Evolutionary conservation across 2,888 invertebrate genomes (phyloP), one percentile per base, ranked within the genome.

Genomic region (Agriopis aurantiaria): DNA sequence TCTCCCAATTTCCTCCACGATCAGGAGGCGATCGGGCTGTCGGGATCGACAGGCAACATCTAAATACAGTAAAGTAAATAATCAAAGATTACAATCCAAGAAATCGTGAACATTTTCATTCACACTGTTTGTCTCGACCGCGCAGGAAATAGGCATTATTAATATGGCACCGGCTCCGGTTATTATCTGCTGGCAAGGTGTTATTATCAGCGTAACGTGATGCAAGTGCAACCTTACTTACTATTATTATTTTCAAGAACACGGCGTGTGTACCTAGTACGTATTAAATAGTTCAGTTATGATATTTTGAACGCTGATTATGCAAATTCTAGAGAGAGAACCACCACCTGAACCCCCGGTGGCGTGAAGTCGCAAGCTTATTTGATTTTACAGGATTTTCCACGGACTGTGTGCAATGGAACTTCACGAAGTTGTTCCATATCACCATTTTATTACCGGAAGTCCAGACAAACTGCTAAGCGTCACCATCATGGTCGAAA

Each of bases 171-270:
- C 53, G 12, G 23, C 40, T 53, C 58, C 53, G 12, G 23, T 14
- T 53, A 61, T 53, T 41, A 60, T 60, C 48, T n/a, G 9, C 52
- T 23, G 12, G 7, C 17, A n/a, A 23, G 40, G 12, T 56, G 49
- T 55, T 45, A 68, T 68, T 58, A 62, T 68, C 48, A 12, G 5
- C 11, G 45, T 61, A 56, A 51, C 56, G 40, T 57, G 56, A 68
- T 67, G 61, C 56, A 67, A 61, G 56, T 56, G 45, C 17, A 61
- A 17, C 61, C 61, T 62, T 62, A 14, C 23, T 3, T 52, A 41
- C 56, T 43, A 67, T 56, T 51, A 57, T 65, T 56, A 61, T 56
- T 67, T 67, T 67, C 56, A 67, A 67, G 55, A 56, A 67, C 61
- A 61, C 55, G 33, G 11, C 41, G 14, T 5, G 45, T 6, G 41